Percentiles rank a stretch among this genome's conserved stretches.
These are phyloP conservation scores for Okapia johnstoni DNA, from an alignment of 2,113 vertebrate species.

Conservation along the genomic window DNA sequence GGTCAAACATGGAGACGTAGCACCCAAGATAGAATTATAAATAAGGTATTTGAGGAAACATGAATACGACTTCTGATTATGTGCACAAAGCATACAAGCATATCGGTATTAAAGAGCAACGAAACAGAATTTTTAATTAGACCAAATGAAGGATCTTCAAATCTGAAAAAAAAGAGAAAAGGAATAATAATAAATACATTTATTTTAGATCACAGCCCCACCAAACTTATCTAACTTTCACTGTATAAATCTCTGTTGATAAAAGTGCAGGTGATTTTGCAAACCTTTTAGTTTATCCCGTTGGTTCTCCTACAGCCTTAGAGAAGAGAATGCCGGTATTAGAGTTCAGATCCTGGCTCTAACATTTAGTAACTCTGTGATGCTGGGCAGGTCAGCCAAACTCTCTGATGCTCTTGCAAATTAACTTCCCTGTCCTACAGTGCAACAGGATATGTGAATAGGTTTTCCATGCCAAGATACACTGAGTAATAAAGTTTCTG, in stretches of 20 bases:
- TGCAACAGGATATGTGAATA: background rate
- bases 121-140: background rate
- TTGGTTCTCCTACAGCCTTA: background rate
- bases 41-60: background rate
- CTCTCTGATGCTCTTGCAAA: background rate
- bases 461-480: background rate
- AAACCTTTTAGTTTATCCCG: background rate
- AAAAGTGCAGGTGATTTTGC: background rate
- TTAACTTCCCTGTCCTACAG: background rate
- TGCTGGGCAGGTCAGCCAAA: background rate
- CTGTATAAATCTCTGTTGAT: background rate
- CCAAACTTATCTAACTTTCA: background rate
- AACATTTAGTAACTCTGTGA: background rate
- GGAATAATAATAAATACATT: background rate
- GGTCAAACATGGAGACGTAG: background rate
- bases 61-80: background rate
- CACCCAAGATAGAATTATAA: background rate
- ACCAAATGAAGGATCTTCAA: background rate
- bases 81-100: background rate
- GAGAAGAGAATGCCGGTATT: background rate
- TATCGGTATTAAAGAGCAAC: background rate
- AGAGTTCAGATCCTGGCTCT: background rate
- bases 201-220: background rate
- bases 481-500: background rate
- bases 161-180: slow-evolving; percentile 27